Base-by-base conservation (phyloP, 1,140 invertebrate genomes). In the Diorhabda carinulata region DNA sequence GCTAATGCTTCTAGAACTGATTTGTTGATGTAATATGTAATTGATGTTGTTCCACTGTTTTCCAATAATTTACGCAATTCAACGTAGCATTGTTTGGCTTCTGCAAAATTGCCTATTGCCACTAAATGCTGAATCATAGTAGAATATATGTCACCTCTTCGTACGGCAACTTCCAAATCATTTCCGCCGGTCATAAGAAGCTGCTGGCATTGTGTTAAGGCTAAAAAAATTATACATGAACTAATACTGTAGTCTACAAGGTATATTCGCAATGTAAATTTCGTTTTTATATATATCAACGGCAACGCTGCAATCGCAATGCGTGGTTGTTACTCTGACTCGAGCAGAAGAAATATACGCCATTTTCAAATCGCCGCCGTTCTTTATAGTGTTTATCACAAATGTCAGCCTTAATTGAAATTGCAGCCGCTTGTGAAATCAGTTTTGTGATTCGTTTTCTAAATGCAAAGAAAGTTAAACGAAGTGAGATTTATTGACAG, bases 191-290 rank as follows among this genome's bases (percentile, higher is more conserved):
- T 78, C 64, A 83, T 81, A 4, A 90, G 70, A 10, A 90, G 76
- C 69, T 86, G 83, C 57, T 84, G 83, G 66, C 86, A 86, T 66
- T 88, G 84, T 61, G 78, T 79, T 72, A 89, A 78, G 5, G 84
- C 87, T 66, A 77, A 67, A 73, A 73, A 61, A 61, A n/a, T 60
- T 61, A 68, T 57, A 59, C 52, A 59, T 56, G 52, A 6, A 2
- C 52, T 7, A 2, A n/a, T 56, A 56, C 6, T 56, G 6, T 56
- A n/a, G n/a, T 6, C 52, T n/a, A 56, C n/a, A n/a, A 56, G 6
- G 52, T 6, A 56, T 56, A 56, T 56, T 56, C 52, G 52, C 52
- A 7, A 7, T 2, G 2, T 7, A 56, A n/a, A 7, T n/a, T 56
- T 6, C 52, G 52, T n/a, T 56, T 6, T 56, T 7, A 56, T 56